Evolutionary conservation across 2,888 invertebrate genomes (phyloP).

Genomic region (Sesia apiformis): DNA sequence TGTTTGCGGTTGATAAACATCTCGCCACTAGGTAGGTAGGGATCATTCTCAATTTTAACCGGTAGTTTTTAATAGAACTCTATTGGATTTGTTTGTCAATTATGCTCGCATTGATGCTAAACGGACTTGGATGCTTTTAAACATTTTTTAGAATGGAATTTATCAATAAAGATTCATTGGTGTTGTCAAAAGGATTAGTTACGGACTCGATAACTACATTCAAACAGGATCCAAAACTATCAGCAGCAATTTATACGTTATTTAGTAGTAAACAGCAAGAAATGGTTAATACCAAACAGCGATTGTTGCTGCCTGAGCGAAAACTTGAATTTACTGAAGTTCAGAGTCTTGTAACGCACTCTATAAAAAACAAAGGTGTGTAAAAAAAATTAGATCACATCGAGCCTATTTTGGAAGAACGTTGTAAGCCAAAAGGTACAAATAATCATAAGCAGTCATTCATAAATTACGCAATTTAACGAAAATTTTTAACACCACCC

Average conservation of each 20-base stretch:
- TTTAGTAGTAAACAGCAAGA: constrained; percentile 20
- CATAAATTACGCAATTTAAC: too few relatives aligned
- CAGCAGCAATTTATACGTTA: constrained; percentile 51
- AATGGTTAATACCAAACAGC: constrained; percentile 8
- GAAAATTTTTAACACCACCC: too few relatives aligned
- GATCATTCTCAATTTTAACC: constrained; percentile 69
- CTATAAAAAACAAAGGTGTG: constrained; percentile 6
- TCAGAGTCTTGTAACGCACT: constrained; percentile 33
- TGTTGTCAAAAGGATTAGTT: constrained; percentile 33
- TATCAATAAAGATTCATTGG: constrained; percentile 46
- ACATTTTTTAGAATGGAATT: constrained; percentile 38
- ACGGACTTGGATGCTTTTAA: constrained; percentile 21
- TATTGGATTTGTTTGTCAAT: constrained; percentile 55
- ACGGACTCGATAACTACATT: constrained; percentile 28
- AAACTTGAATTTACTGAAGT: constrained; percentile 54
- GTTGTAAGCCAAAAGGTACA: too few relatives aligned
- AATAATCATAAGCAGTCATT: too few relatives aligned
- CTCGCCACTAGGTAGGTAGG: constrained; percentile 69
- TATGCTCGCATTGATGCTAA: constrained; percentile 36
- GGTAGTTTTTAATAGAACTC: constrained; percentile 54
- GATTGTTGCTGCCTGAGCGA: constrained; percentile 40
- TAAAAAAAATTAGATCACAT: too few relatives aligned
- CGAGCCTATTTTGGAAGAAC: too few relatives aligned
- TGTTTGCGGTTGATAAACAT: constrained; percentile 74
- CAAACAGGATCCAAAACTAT: constrained; percentile 51